Base-by-base conservation (phyloP, 2,888 invertebrate species). In the Onchidella celtica region DNA sequence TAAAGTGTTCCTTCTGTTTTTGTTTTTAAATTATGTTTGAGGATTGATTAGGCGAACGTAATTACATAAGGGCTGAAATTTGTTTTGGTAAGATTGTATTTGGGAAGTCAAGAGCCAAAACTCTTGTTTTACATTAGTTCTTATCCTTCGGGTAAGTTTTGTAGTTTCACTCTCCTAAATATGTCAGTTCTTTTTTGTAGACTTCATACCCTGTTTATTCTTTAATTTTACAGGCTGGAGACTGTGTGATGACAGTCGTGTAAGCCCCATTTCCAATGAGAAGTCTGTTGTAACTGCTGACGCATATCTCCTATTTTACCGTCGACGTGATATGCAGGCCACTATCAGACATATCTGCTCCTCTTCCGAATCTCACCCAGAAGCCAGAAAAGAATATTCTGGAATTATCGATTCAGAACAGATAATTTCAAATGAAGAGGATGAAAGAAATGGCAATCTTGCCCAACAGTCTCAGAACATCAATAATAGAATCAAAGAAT, bases 221-320 rank as follows among this genome's bases (percentile, higher is more conserved):
- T 24, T 38, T 65, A 32, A 24, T 57, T 55, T 83, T 85, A 63
- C 83, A 91, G 91, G 87, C 40, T 91, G 91, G 91, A 83, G 91
- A 68, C 79, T 90, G 11, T 92, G 90, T 87, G 90, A 92, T 86
- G 92, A 92, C 83, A 89, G 90, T 73, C 79, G 88, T 34, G 92
- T 92, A 9, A 85, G 85, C 2, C 47, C 86, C 2, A 82, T 88
- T 27, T 85, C 86, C 74, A 87, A 84, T 82, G 91, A 91, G 81
- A 90, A 88, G 70, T 88, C 89, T 79, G 90, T 90, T 0, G 87
- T 90, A 86, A 92, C 94, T 1, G 89, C 90, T 75, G 91, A 93
- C n/a, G 94, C 94, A 0, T 94, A 94, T 86, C 92, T 94, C 3
- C 88, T 94, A 29, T 94, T 94, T 84, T 94, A 94, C 86, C 90